Percentiles rank a stretch among this genome's conserved stretches.
These are phyloP conservation scores for Meloidogyne chitwoodi DNA, from an alignment of 1,140 invertebrate genomes.

Conservation along the genomic window DNA sequence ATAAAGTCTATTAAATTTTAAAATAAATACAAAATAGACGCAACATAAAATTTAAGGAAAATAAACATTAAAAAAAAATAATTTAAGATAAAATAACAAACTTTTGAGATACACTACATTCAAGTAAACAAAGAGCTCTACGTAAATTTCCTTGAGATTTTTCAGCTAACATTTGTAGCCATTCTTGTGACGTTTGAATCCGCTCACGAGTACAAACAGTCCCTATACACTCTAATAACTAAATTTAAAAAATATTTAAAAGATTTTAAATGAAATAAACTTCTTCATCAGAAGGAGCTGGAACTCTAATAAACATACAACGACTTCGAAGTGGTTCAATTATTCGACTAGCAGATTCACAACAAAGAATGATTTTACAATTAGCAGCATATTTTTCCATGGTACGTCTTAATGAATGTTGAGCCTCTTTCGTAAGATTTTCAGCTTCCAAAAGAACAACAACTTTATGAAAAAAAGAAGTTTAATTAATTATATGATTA, in stretches of 20 bases:
- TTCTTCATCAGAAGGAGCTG: conserved; percentile 77
- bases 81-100: conserved; percentile 59
- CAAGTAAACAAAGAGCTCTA: conserved; percentile 84
- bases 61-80: conserved; percentile 37
- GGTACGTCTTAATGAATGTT: conserved; percentile 90
- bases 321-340: conserved; percentile 90
- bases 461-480: conserved; percentile 68
- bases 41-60: background rate
- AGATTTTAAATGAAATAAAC: conserved; percentile 63
- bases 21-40: background rate
- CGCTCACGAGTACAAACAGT: conserved; percentile 80
- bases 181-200: conserved; percentile 72
- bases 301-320: conserved; percentile 82
- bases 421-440: conserved; percentile 90
- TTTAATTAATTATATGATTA: background rate
- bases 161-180: conserved; percentile 75
- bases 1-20: background rate
- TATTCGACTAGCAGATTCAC: conserved; percentile 87
- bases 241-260: conserved; percentile 7
- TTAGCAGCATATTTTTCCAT: conserved; percentile 98
- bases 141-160: conserved; percentile 84
- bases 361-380: conserved; percentile 87
- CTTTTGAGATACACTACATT: conserved; percentile 86
- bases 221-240: conserved; percentile 63
- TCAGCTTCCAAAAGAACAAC: conserved; percentile 92